Percentiles rank a stretch among this genome's conserved stretches.
Evolutionary conservation across 2,888 invertebrate species (phyloP).

Genomic region (Anoplius nigerrimus): DNA sequence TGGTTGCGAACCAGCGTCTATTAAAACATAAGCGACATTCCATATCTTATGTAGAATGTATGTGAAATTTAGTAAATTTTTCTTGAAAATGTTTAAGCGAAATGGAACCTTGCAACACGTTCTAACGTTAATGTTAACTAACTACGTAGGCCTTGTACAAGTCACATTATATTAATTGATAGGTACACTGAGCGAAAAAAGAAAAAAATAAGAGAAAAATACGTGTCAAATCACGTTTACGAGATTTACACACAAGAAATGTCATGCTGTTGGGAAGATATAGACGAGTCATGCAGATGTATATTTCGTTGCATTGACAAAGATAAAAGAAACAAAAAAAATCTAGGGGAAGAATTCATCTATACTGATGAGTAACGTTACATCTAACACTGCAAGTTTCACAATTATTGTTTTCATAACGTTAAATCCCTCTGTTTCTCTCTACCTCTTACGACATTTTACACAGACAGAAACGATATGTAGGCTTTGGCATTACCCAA

Average conservation of each 20-base stretch:
- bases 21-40: too few relatives aligned
- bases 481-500: conserved; percentile 22
- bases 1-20: too few relatives aligned
- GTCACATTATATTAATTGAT: too few relatives aligned
- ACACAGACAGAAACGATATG: conserved; percentile 23
- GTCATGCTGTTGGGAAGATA: conserved; percentile 67
- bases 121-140: too few relatives aligned
- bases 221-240: neutral
- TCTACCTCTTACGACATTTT: conserved; percentile 44
- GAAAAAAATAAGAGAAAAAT: too few relatives aligned
- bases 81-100: too few relatives aligned
- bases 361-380: conserved; percentile 16
- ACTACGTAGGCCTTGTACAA: too few relatives aligned
- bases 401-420: conserved; percentile 42
- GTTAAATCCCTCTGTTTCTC: conserved; percentile 40
- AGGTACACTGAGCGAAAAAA: too few relatives aligned
- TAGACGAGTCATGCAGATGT: conserved; percentile 22
- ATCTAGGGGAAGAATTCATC: neutral
- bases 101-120: too few relatives aligned
- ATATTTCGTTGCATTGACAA: conserved; percentile 22
- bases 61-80: too few relatives aligned
- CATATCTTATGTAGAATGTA: too few relatives aligned
- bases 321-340: neutral
- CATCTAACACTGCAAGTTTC: conserved; percentile 36
- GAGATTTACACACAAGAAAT: conserved; percentile 43